Base-by-base conservation (phyloP, 1,140 invertebrate genomes). In the Paramacrobiotus metropolitanus region DNA sequence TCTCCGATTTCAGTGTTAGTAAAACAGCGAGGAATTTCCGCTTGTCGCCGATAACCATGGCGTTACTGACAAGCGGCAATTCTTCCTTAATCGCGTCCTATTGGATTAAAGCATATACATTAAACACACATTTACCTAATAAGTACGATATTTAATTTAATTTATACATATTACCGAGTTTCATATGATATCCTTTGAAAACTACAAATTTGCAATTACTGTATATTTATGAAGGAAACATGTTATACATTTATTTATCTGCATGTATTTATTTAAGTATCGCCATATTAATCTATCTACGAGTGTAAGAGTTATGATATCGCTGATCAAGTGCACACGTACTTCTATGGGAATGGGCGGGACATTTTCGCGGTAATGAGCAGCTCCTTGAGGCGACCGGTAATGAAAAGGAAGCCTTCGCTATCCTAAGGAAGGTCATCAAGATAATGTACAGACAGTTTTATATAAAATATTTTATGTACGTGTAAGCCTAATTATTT, bases 331-430 rank as follows among this genome's bases (percentile, higher is more conserved):
- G n/a, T n/a, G n/a, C n/a, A n/a, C n/a, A 60, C 65, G 44, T 72
- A 68, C 69, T 62, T 75, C 73, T 29, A 74, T 70, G 15, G 69
- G 67, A 9, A 74, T 67, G 2, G 73, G 73, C 2, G 73, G 66
- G 40, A 75, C 65, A 62, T 75, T 75, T 66, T 75, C 73, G 30
- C 73, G 18, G 73, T 74, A 60, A 74, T 74, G 2, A 74, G 68
- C 28, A 74, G 28, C 62, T 74, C 72, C 73, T 75, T 75, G 9
- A 73, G 72, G 62, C 73, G 68, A 9, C 74, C 74, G 45, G 72
- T 73, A 55, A 73, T 72, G 61, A 64, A 71, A 9, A 73, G 61
- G 64, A 68, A 73, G n/a, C 69, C 70, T 65, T 71, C 65, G 29
- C 68, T 65, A 60, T 73, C 72, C 29, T 68, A n/a, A n/a, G n/a